Percentiles rank a stretch among this genome's conserved stretches.
Evolutionary conservation across 53 echinoderm and acorn worm species (phyloP).

Genomic region (Patiria pectinifera): DNA sequence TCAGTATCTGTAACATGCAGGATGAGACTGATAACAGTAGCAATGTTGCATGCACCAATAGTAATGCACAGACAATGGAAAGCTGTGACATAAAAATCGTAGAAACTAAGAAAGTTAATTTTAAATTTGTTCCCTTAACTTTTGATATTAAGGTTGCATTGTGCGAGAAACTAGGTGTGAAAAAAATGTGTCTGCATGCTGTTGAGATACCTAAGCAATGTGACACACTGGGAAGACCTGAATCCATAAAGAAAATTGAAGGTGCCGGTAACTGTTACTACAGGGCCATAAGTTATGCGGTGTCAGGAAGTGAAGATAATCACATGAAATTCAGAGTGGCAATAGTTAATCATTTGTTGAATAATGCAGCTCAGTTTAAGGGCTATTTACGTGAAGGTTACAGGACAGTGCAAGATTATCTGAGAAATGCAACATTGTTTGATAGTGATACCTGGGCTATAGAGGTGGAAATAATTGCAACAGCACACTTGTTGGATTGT

Average conservation of each 20-base stretch:
- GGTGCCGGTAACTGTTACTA: constrained; percentile 71
- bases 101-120: not conserved
- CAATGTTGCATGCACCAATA: not conserved
- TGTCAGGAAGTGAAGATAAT: constrained; percentile 49
- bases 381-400: not conserved
- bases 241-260: not conserved
- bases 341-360: not conserved
- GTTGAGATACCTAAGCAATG: not conserved
- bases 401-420: not conserved
- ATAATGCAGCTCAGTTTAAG: not conserved
- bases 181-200: not conserved
- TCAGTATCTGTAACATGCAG: not conserved
- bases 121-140: not conserved
- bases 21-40: not conserved
- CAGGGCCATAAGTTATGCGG: constrained; percentile 48
- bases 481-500: not conserved
- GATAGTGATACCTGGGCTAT: not conserved
- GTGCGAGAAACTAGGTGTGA: not conserved
- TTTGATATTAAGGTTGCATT: not conserved
- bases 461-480: not conserved
- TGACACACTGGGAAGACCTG: not conserved
- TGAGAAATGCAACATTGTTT: not conserved
- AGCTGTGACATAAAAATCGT: not conserved
- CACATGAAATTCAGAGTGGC: constrained; percentile 12
- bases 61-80: not conserved